phyloP scores from a whole-genome alignment of 37 sponge, comb jelly and placozoan genomes.

The Tethya wilhelma region DNA sequence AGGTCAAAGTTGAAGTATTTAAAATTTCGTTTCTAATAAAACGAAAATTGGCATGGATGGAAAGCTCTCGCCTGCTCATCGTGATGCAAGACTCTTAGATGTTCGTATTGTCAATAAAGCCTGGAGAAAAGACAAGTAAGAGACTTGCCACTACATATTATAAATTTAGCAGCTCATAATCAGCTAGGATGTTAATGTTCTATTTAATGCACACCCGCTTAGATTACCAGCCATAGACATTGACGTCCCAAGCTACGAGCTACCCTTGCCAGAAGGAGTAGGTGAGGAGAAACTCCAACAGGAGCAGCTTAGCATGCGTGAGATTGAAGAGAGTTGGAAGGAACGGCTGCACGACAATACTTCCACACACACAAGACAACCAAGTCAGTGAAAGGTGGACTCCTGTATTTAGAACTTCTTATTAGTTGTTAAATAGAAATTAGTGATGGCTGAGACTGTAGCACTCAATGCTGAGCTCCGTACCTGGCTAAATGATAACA shows the following conservation, averaged over 20 bases:
- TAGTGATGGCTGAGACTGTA: background rate
- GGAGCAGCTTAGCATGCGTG: constrained; percentile 46
- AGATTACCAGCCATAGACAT: constrained; percentile 46
- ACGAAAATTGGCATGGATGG: too few species aligned
- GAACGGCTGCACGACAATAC: constrained; percentile 53
- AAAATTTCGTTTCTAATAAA: too few species aligned
- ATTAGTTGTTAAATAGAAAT: too few species aligned
- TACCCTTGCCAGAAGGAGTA: constrained; percentile 77
- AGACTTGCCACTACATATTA: background rate
- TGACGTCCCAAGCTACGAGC: constrained; percentile 68
- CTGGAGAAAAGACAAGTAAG: constrained; percentile 66
- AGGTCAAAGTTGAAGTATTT: too few species aligned
- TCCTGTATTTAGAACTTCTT: too few species aligned
- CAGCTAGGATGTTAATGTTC: background rate
- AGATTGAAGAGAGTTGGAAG: constrained; percentile 69
- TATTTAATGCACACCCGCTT: constrained; percentile 2
- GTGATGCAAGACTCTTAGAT: constrained; percentile 49
- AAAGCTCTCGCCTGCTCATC: constrained; percentile 42
- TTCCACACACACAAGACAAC: background rate
- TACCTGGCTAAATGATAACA: too few species aligned
- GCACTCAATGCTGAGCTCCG: constrained; percentile 1
- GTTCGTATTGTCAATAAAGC: constrained; percentile 48
- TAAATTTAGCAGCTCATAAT: constrained; percentile 11
- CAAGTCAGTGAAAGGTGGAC: too few species aligned
- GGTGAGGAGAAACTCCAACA: constrained; percentile 59